Evolutionary conservation across 2,888 invertebrate genomes (phyloP), one percentile per base, ranked within the genome.

Genomic region (Spatulosminthurus flaviceps): DNA sequence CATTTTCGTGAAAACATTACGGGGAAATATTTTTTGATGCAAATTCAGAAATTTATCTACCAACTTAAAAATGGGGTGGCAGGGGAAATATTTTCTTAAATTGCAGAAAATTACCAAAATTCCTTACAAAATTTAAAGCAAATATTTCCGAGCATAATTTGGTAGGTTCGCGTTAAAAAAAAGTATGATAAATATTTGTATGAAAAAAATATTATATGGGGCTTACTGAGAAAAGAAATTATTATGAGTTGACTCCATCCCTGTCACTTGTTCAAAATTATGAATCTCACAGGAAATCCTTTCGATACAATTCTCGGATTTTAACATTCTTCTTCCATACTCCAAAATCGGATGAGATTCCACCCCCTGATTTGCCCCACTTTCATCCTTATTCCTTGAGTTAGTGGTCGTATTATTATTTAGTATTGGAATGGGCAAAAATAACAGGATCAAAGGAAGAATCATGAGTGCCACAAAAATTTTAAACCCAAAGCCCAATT

Each of bases 221-320:
- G 19, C 41, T 51, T 78, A 78, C 78, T 51, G 60, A 42, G 71
- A 28, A 71, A 78, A 78, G n/a, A 71, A n/a, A 11, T 71, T 19
- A 43, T 77, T 77, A 42, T 77, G n/a, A n/a, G n/a, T 60, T 9
- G 51, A 9, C 21, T 69, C 69, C 69, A 69, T 51, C 5, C 77
- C 77, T 11, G 82, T 79, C 0, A 83, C 82, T 73, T 81, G 74
- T 69, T 81, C 83, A 13, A 79, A 81, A 13, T 81, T 70, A 73
- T 83, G 83, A 43, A 84, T 80, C 61, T 84, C 84, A 69, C 84
- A 84, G 16, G 82, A 82, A 22, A 83, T 77, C 71, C 84, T 79
- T 70, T 84, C 84, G 16, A 84, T 70, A 28, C 84, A 84, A 41
- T 84, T 80, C 43, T 84, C 84, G 60, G 82, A 81, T 24, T 81